Base-by-base conservation (phyloP, 2,113 vertebrate species). In the Terrapene triunguis region DNA sequence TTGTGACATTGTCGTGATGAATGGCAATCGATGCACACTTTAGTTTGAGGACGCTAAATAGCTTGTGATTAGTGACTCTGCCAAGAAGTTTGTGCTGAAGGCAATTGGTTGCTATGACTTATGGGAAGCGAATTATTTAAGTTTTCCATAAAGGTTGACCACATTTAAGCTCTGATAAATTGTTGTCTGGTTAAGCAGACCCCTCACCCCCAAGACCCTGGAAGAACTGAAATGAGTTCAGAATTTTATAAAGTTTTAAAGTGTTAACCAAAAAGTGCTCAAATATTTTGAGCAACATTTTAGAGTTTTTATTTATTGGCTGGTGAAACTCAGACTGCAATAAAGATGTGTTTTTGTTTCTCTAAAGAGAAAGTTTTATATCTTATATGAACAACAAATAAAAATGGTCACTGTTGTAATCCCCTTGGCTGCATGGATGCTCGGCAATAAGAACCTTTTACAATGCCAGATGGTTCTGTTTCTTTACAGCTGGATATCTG, bases 11-110 rank as follows among this genome's bases (percentile, higher is more conserved):
- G 1, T 51, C 90, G 69, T 76, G 72, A 82, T 78, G 72, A 86
- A 50, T 89, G 80, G 32, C 65, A 65, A 80, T 29, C 78, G 25
- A 62, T 83, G 24, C 29, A 84, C 17, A 65, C 89, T 84, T 89
- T 80, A 53, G 4, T 92, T 79, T 95, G 53, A 80, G 57, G 14
- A 89, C 84, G 79, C 65, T 78, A 91, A 92, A 89, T 85, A 84
- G 38, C 57, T 91, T 79, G 65, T 92, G 74, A 22, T 93, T 59
- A 93, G 4, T 24, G 8, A 8, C 24, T 24, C 1, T 47, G 57
- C 84, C 6, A 72, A 4, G 82, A 83, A 51, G 81, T 89, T 94
- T 92, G 65, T 92, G 10, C 55, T 72, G 4, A 19, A 72, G 78
- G 78, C 48, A 89, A 29, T 55, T 44, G 6, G 38, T 93, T 92